A percentile compares a stretch with the other conserved stretches of the same genome.
Evolutionary conservation across 1,140 invertebrate genomes (phyloP).

Genomic region (Hyposmocoma kahamanoa): DNA sequence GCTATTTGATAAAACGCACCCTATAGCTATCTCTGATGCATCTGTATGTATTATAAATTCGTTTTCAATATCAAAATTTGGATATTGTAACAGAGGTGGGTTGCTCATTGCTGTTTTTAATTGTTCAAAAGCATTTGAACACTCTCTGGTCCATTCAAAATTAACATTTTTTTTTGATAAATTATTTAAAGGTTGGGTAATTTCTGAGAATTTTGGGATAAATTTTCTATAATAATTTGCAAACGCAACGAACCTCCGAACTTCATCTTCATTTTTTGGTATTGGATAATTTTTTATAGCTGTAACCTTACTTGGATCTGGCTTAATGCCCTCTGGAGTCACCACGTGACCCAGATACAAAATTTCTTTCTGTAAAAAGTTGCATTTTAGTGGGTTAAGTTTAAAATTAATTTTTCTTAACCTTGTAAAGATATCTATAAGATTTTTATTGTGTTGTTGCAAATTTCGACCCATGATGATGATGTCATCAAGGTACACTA

Average conservation of each 20-base stretch:
- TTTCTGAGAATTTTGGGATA: conserved; percentile 45
- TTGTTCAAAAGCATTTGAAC: conserved; percentile 34
- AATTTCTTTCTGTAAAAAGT: too few species aligned
- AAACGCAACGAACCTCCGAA: conserved; percentile 63
- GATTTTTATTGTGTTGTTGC: conserved; percentile 42
- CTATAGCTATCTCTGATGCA: conserved; percentile 32
- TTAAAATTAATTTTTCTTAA: conserved; percentile 48
- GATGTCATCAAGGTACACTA: conserved; percentile 57
- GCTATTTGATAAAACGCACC: conserved; percentile 38
- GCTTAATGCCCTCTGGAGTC: conserved; percentile 45
- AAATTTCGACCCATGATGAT: conserved; percentile 43
- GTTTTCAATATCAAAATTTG: conserved; percentile 25
- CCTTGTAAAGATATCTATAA: conserved; percentile 28
- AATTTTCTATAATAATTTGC: too few species aligned
- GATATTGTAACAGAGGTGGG: conserved; percentile 27
- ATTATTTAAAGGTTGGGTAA: conserved; percentile 26
- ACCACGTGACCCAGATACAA: conserved; percentile 60
- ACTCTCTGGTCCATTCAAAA: conserved; percentile 26
- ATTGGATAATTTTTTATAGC: conserved; percentile 43
- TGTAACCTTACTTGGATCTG: conserved; percentile 56
- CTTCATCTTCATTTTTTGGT: conserved; percentile 44
- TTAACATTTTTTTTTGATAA: conserved; percentile 40
- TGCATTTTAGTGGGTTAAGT: conserved; percentile 41
- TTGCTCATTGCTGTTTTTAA: conserved; percentile 21
- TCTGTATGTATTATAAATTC: conserved; percentile 47